Percentiles rank a stretch among this genome's conserved stretches.
phyloP scores from a whole-genome alignment of 2,113 vertebrate species.

The Gymnobelideus leadbeateri region DNA sequence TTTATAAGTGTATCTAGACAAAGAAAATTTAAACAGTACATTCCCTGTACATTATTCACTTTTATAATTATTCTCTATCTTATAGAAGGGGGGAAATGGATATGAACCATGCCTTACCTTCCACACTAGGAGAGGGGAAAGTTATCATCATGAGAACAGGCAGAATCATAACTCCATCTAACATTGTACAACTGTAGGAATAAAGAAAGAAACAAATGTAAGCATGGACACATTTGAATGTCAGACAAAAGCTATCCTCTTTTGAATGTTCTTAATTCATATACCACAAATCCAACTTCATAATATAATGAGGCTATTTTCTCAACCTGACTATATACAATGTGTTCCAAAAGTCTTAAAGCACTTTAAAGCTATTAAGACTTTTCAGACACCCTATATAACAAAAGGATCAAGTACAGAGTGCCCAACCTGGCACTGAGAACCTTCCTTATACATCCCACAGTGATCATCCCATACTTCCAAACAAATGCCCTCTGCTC shows the following conservation, averaged over 20 bases:
- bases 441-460: not conserved
- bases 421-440: not conserved
- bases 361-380: not conserved
- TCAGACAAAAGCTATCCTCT: not conserved
- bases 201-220: constrained; percentile 44
- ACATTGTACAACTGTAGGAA: constrained; percentile 86
- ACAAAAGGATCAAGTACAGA: not conserved
- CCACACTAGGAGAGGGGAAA: constrained; percentile 86
- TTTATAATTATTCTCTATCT: not conserved
- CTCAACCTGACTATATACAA: not conserved
- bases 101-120: constrained; percentile 87
- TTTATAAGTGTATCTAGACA: not conserved
- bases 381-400: not conserved
- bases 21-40: not conserved
- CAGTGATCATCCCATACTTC: not conserved
- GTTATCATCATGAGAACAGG: constrained; percentile 87
- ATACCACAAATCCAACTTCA: not conserved
- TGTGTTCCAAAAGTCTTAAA: not conserved
- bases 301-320: not conserved
- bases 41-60: not conserved
- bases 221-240: not conserved
- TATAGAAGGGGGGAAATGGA: not conserved
- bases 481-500: not conserved
- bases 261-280: not conserved
- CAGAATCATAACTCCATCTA: constrained; percentile 88